phyloP scores from a whole-genome alignment of 2,888 invertebrate species.

The Panopea generosa region DNA sequence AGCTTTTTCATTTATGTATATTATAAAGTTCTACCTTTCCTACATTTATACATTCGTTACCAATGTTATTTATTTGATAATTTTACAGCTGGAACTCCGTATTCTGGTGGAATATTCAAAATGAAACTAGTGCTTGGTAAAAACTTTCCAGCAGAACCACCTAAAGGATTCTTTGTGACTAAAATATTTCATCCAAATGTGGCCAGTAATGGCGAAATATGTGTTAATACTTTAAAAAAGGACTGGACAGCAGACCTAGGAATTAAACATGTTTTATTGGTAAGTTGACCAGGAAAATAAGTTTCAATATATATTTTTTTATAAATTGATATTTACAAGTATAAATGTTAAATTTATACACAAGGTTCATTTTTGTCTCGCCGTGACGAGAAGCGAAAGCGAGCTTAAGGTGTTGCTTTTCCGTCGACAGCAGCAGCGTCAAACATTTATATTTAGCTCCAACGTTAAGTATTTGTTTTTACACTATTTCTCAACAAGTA shows the following conservation, averaged over 20 bases:
- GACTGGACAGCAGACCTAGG: slow-evolving; percentile 99
- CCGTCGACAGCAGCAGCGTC: too few species aligned
- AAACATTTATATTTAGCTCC: too few species aligned
- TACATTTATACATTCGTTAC: too few species aligned
- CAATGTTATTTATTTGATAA: too few species aligned
- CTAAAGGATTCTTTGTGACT: slow-evolving; percentile 96
- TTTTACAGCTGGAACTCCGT: slow-evolving; percentile 93
- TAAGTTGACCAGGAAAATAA: slow-evolving; percentile 85
- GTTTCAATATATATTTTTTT: slow-evolving; percentile 6
- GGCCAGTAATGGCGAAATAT: slow-evolving; percentile 95
- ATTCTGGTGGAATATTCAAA: slow-evolving; percentile 94
- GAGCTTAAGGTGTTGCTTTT: too few species aligned
- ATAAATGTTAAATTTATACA: too few species aligned
- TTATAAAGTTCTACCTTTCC: too few species aligned
- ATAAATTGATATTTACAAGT: neutral
- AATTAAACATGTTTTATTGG: slow-evolving; percentile 96
- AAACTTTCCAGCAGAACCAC: slow-evolving; percentile 96
- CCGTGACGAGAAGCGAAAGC: too few species aligned
- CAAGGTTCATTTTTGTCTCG: too few species aligned
- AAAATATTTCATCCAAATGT: slow-evolving; percentile 99
- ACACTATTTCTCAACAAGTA: too few species aligned
- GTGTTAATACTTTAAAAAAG: slow-evolving; percentile 97
- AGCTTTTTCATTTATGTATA: too few species aligned
- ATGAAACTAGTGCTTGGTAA: slow-evolving; percentile 95
- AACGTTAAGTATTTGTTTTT: too few species aligned